These are phyloP conservation scores for Shinisaurus crocodilurus DNA, from an alignment of 2,113 vertebrate species.

Conservation along the genomic window DNA sequence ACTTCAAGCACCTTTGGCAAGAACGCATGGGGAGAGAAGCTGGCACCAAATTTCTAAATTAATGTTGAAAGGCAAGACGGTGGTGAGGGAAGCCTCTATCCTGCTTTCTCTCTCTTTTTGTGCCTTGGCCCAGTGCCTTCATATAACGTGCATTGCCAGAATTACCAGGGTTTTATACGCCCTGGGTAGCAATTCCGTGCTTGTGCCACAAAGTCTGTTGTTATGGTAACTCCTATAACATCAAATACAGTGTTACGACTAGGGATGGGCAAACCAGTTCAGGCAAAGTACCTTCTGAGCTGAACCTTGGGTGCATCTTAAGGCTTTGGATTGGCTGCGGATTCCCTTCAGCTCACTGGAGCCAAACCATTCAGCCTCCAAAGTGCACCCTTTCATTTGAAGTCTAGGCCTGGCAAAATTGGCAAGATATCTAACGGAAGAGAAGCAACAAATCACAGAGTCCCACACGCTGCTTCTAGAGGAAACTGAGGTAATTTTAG, in stretches of 20 bases:
- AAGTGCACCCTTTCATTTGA: neutral
- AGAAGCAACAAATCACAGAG: neutral
- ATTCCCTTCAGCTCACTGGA: constrained; percentile 13
- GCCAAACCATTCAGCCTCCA: neutral
- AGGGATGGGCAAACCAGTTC: neutral
- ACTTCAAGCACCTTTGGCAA: constrained; percentile 10
- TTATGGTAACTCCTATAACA: constrained; percentile 30
- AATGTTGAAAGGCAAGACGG: neutral
- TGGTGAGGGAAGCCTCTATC: neutral
- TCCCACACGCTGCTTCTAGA: neutral
- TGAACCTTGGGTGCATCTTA: constrained; percentile 31
- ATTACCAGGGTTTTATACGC: constrained; percentile 15
- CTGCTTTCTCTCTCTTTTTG: neutral
- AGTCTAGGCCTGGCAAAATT: neutral
- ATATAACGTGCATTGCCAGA: neutral
- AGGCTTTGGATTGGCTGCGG: neutral
- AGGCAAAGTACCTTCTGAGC: constrained; percentile 16
- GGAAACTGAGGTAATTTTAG: neutral
- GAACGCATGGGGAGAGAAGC: neutral
- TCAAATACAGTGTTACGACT: neutral
- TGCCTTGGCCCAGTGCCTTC: neutral
- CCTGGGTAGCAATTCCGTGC: constrained; percentile 1
- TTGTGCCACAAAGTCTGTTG: constrained; percentile 45
- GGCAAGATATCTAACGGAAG: neutral
- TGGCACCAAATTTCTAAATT: constrained; percentile 13